Evolutionary conservation across 2,797 vertebrate species (phyloP), one percentile per base, ranked within the genome.

Genomic region (Miichthys miiuy): DNA sequence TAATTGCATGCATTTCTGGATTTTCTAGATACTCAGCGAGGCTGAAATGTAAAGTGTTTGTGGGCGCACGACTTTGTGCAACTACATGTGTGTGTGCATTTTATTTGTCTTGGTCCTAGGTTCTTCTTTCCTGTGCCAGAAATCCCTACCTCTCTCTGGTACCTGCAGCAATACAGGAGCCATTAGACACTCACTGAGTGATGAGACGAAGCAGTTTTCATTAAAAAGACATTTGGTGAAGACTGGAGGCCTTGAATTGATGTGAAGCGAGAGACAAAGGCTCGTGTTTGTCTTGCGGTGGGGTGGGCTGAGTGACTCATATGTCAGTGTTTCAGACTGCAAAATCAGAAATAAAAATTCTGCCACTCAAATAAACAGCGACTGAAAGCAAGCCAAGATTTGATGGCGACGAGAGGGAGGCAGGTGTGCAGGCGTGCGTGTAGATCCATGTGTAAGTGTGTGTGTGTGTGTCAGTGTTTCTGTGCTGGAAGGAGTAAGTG

Each of bases 211-310:
- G 84, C 87, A 66, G 87, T 88, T 93, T 92, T 93, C 91, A 93
- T 93, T 93, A 92, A 93, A 93, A 94, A 93, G 80, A 91, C 90
- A 94, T 93, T 93, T 93, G 88, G 80, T 85, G 85, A 83, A 66
- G 79, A 85, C 91, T 79, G 73, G 79, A 73, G 91, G 92, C 87
- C 83, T 88, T 86, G 81, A 72, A 83, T 85, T 85, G 86, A 91
- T 83, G 86, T 81, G 85, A 87, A 77, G 77, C 41, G 20, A 62
- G 75, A 89, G 85, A 86, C 83, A 89, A 84, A 85, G 82, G 71
- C 69, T 79, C 0, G 58, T 75, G 65, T 87, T 89, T 86, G 69
- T 89, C 77, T 89, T 38, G 12, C 30, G 63, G 63, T 48, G 30
- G 48, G 34, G 48, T 44, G 30, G 12, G 54, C 47, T 71, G 75